These are phyloP conservation scores for Brachionus calyciflorus DNA, from an alignment of 1,140 invertebrate species.

Conservation along the genomic window DNA sequence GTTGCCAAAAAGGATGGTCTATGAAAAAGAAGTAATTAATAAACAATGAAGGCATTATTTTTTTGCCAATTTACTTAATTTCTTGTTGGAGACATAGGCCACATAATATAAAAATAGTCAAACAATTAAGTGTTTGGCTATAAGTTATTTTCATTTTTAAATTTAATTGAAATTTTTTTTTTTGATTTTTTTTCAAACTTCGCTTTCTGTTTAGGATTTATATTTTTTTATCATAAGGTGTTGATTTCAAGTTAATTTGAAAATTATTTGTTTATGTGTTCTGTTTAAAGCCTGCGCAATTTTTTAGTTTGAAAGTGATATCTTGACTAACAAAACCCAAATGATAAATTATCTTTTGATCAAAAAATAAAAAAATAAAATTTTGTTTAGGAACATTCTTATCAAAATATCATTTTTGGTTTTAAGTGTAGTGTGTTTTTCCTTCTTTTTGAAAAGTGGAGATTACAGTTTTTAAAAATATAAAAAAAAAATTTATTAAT, in stretches of 20 bases:
- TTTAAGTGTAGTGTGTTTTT: no score
- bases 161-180: neutral
- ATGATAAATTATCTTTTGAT: constrained; percentile 16
- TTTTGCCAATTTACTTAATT: no score
- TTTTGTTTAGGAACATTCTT: constrained; percentile 6
- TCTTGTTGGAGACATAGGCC: no score
- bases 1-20: constrained; percentile 2
- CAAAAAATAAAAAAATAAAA: neutral
- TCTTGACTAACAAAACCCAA: constrained; percentile 22
- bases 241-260: neutral
- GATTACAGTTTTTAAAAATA: no score
- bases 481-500: no score
- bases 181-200: no score
- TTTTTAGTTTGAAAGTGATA: constrained; percentile 36
- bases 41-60: no score
- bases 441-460: no score
- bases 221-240: constrained; percentile 3
- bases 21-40: no score
- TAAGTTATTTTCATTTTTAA: constrained; percentile 4
- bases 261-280: neutral
- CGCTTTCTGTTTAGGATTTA: no score
- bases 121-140: neutral
- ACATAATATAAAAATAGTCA: no score
- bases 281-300: constrained; percentile 25
- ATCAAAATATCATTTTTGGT: no score